Evolutionary conservation across 2,797 vertebrate genomes (phyloP).

Genomic region (Dipus sagitta): DNA sequence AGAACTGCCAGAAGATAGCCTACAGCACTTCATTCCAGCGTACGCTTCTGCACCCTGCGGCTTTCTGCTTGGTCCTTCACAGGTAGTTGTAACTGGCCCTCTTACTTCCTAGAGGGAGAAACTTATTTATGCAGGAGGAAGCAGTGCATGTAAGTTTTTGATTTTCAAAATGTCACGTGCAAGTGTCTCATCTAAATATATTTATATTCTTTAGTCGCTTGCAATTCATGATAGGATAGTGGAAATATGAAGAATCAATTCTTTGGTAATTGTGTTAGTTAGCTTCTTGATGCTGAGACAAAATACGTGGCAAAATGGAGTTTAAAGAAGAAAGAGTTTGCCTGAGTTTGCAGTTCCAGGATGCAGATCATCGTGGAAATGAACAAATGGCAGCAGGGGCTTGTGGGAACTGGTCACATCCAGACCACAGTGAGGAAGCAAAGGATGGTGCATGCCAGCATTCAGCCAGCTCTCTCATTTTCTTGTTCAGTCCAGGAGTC

Average conservation of each 20-base stretch:
- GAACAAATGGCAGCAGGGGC: too few species aligned
- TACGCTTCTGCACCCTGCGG: background rate
- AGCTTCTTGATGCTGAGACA: too few species aligned
- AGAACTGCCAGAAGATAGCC: background rate
- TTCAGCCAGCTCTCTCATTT: too few species aligned
- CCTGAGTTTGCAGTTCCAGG: too few species aligned
- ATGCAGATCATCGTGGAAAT: too few species aligned
- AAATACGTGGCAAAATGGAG: too few species aligned
- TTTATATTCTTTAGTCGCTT: constrained; percentile 4
- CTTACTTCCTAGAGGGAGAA: background rate
- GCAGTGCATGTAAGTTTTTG: background rate
- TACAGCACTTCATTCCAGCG: background rate
- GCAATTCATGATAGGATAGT: background rate
- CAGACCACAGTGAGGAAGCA: too few species aligned
- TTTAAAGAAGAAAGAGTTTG: too few species aligned
- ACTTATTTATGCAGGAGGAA: background rate
- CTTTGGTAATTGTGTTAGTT: too few species aligned
- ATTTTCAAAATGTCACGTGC: background rate
- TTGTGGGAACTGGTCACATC: too few species aligned
- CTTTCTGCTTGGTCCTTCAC: background rate
- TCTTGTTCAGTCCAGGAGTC: too few species aligned
- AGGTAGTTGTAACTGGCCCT: background rate
- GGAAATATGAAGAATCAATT: background rate
- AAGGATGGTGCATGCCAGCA: too few species aligned
- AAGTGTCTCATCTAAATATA: background rate